These are phyloP conservation scores for Sycophila sp. DNA, from an alignment of 1,140 invertebrate species.

Conservation along the genomic window DNA sequence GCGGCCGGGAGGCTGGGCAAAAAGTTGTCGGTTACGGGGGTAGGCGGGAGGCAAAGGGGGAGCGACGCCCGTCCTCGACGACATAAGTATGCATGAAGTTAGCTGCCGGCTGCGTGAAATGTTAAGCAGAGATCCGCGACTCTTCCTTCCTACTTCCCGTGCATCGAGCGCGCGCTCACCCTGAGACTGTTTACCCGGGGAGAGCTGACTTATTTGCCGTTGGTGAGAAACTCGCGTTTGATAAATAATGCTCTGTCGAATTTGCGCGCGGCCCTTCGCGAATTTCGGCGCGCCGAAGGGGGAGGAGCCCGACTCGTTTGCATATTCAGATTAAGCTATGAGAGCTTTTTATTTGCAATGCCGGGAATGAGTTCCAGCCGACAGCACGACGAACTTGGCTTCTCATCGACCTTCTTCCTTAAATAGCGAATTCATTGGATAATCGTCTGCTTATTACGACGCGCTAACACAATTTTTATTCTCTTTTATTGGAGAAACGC, in stretches of 20 bases:
- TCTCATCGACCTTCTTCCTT: too few relatives aligned
- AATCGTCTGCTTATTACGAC: too few relatives aligned
- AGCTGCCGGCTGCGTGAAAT: slow-evolving; percentile 57
- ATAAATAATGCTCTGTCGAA: slow-evolving; percentile 60
- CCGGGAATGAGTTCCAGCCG: too few relatives aligned
- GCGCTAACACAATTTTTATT: too few relatives aligned
- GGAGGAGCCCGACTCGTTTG: not conserved
- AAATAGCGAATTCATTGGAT: too few relatives aligned
- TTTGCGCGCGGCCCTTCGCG: slow-evolving; percentile 38
- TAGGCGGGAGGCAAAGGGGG: too few relatives aligned
- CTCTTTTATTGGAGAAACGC: too few relatives aligned
- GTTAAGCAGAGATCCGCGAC: slow-evolving; percentile 53
- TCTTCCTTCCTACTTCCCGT: slow-evolving; percentile 24
- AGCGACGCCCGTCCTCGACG: slow-evolving; percentile 23
- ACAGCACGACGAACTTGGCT: too few relatives aligned
- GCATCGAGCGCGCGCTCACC: slow-evolving; percentile 31
- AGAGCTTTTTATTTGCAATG: not conserved
- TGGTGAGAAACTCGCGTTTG: slow-evolving; percentile 51
- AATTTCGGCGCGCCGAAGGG: not conserved
- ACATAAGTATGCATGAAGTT: slow-evolving; percentile 64
- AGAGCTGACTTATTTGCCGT: slow-evolving; percentile 36
- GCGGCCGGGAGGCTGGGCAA: too few relatives aligned
- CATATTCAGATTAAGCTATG: not conserved
- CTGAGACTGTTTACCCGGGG: slow-evolving; percentile 52
- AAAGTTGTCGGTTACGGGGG: too few relatives aligned